Evolutionary conservation across 2,113 vertebrate species (phyloP).

Genomic region (Elgaria multicarinata): DNA sequence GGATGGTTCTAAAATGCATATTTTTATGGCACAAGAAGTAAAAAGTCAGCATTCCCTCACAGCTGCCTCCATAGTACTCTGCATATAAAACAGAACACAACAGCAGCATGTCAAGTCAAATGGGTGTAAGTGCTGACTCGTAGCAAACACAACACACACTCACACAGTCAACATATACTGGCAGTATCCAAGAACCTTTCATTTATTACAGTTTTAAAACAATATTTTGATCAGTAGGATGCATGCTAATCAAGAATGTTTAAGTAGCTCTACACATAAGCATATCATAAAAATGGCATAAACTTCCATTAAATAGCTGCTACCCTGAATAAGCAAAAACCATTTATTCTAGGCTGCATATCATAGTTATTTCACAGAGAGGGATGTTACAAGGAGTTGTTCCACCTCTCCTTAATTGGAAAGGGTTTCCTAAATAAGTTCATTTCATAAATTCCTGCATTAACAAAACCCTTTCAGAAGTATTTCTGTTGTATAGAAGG

Average conservation of each 20-base stretch:
- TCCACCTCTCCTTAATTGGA: background rate
- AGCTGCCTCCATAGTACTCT: slow-evolving; percentile 13
- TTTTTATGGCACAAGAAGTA: slow-evolving; percentile 21
- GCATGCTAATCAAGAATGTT: slow-evolving; percentile 43
- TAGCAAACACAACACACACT: background rate
- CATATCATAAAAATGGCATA: background rate
- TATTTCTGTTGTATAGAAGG: background rate
- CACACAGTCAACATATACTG: background rate
- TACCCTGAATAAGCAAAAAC: slow-evolving; percentile 16
- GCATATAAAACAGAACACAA: slow-evolving; percentile 26
- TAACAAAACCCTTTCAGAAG: background rate
- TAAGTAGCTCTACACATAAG: slow-evolving; percentile 23
- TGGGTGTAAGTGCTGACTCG: slow-evolving; percentile 20
- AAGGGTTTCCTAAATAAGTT: background rate
- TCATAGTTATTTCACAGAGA: background rate
- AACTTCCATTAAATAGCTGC: slow-evolving; percentile 36
- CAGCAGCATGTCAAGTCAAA: slow-evolving; percentile 41
- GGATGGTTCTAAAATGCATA: background rate
- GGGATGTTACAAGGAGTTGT: background rate
- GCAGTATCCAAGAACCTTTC: background rate
- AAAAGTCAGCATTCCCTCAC: slow-evolving; percentile 29
- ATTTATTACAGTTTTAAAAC: slow-evolving; percentile 27
- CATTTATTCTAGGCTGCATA: background rate
- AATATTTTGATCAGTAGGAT: slow-evolving; percentile 17
- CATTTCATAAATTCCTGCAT: background rate